phyloP scores from a whole-genome alignment of 2,797 vertebrate genomes.

The Hyperoplus immaculatus region DNA sequence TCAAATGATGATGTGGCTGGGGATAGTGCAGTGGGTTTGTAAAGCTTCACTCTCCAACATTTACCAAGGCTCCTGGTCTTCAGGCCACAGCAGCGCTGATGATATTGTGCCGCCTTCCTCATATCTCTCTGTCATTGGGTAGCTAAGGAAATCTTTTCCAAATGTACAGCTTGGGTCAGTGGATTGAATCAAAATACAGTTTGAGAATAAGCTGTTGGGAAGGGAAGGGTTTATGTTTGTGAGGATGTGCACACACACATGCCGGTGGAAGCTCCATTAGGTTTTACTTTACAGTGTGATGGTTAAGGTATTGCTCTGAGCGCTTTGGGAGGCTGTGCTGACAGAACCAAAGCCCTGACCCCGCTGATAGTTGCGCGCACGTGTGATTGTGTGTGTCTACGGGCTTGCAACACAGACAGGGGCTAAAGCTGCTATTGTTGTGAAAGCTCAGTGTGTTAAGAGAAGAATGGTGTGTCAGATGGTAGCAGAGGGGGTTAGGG shows the following conservation, averaged over 20 bases:
- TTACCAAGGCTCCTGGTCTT: slow-evolving; percentile 60
- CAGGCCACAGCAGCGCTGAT: slow-evolving; percentile 42
- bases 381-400: slow-evolving; percentile 28
- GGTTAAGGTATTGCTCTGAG: slow-evolving; percentile 71
- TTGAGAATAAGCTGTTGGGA: slow-evolving; percentile 41
- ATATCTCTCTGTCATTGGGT: slow-evolving; percentile 49
- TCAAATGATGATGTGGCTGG: slow-evolving; percentile 67
- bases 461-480: slow-evolving; percentile 83
- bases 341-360: slow-evolving; percentile 73
- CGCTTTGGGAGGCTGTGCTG: slow-evolving; percentile 66
- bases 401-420: slow-evolving; percentile 54
- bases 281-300: slow-evolving; percentile 67
- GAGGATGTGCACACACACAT: slow-evolving; percentile 15
- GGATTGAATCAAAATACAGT: slow-evolving; percentile 54
- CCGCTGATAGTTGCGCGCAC: slow-evolving; percentile 52
- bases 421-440: slow-evolving; percentile 76
- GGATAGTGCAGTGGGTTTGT: slow-evolving; percentile 46
- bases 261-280: slow-evolving; percentile 54
- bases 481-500: slow-evolving; percentile 80
- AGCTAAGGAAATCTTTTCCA: slow-evolving; percentile 46
- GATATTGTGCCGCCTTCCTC: slow-evolving; percentile 28
- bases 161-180: slow-evolving; percentile 49
- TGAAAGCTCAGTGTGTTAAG: slow-evolving; percentile 66
- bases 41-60: slow-evolving; percentile 49
- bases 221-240: slow-evolving; percentile 26